These are phyloP conservation scores for Phasia obesa DNA, from an alignment of 2,888 invertebrate genomes.

Conservation along the genomic window DNA sequence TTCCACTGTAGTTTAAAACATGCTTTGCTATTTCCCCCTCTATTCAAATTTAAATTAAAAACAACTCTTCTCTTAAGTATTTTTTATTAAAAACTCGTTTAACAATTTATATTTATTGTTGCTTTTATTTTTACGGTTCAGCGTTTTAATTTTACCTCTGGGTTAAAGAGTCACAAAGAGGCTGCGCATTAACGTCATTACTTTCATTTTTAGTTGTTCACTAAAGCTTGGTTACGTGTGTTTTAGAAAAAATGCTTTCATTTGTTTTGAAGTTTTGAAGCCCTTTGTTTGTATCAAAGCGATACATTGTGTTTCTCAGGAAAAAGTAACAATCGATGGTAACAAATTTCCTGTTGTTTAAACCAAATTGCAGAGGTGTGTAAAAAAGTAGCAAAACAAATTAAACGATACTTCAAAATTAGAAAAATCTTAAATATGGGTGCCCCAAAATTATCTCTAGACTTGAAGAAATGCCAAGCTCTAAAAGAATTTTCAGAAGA, in stretches of 20 bases:
- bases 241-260: conserved; percentile 1
- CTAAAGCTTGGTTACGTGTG: neutral
- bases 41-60: neutral
- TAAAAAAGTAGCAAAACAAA: neutral
- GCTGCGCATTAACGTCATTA: neutral
- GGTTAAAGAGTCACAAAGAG: neutral
- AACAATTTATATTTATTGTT: conserved; percentile 6
- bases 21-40: neutral
- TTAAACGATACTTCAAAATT: no score
- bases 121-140: neutral
- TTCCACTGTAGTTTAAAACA: neutral
- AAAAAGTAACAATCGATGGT: neutral
- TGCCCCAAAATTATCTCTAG: no score
- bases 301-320: conserved; percentile 13
- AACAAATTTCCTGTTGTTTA: conserved; percentile 2
- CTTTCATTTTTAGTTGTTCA: conserved; percentile 9
- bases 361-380: neutral
- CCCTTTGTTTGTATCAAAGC: neutral
- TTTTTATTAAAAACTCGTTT: no score
- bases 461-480: no score
- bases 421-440: no score
- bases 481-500: no score
- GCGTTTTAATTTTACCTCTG: neutral
- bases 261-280: neutral
- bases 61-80: neutral